These are phyloP conservation scores for Laticauda laticaudata DNA, from an alignment of 2,113 vertebrate species.

Conservation along the genomic window DNA sequence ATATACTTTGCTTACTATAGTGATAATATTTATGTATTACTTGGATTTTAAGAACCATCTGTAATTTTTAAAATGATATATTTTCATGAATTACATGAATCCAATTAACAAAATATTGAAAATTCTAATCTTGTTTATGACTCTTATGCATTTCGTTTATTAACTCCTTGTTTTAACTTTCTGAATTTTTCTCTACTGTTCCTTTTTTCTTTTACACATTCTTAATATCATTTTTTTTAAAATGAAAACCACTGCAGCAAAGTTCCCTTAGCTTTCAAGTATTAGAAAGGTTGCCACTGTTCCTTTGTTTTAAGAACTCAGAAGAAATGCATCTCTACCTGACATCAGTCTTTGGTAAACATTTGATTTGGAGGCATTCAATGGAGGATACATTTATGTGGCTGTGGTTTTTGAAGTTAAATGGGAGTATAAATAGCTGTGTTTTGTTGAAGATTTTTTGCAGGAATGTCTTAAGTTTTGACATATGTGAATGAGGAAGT, in stretches of 20 bases:
- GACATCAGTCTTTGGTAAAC: background rate
- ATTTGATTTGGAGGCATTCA: background rate
- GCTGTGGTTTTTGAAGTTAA: background rate
- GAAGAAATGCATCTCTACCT: background rate
- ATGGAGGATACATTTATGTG: background rate
- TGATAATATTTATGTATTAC: background rate
- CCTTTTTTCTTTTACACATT: background rate
- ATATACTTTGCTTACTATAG: background rate
- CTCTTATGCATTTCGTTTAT: background rate
- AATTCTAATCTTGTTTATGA: background rate
- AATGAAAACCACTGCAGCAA: background rate
- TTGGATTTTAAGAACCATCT: background rate
- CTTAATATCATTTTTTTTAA: background rate
- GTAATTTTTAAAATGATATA: background rate
- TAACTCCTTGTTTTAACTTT: background rate
- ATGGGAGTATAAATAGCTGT: background rate
- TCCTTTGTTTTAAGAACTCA: background rate
- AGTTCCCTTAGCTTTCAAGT: background rate
- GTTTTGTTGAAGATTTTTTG: background rate
- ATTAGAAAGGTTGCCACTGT: background rate
- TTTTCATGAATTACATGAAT: background rate
- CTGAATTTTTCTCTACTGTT: background rate
- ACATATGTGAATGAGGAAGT: background rate
- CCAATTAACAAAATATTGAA: background rate
- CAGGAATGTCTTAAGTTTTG: background rate